A percentile compares a stretch with the other conserved stretches of the same genome.
Conservation (phyloP, 2,888 invertebrate species). For the Pseudoips prasinana region DNA sequence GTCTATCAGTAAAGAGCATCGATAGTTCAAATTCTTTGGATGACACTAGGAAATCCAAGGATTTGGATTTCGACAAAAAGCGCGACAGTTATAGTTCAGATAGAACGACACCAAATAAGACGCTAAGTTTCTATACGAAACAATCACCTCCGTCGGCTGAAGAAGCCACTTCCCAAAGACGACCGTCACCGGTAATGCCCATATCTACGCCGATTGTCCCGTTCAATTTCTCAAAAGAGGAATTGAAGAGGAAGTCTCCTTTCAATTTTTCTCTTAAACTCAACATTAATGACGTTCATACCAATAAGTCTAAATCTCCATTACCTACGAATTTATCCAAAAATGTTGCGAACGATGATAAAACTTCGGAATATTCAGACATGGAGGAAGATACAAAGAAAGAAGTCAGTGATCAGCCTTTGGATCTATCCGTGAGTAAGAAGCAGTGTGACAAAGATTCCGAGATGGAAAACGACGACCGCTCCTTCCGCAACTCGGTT, state of each 20-base stretch:
- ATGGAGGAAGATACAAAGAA: constrained; percentile 61
- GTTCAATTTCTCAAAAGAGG: constrained; percentile 59
- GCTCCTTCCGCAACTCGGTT: constrained; percentile 65
- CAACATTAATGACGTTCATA: constrained; percentile 54
- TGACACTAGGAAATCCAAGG: constrained; percentile 61
- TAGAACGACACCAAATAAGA: constrained; percentile 80
- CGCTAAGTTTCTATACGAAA: constrained; percentile 70
- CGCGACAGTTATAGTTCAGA: constrained; percentile 62
- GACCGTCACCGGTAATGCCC: constrained; percentile 86
- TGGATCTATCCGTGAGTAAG: constrained; percentile 86
- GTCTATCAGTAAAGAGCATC: constrained; percentile 70
- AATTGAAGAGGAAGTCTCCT: constrained; percentile 61
- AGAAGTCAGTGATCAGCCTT: constrained; percentile 84
- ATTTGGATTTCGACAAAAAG: constrained; percentile 57
- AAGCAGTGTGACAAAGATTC: constrained; percentile 75
- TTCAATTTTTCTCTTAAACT: constrained; percentile 60
- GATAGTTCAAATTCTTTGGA: constrained; percentile 71
- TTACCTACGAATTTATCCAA: constrained; percentile 66
- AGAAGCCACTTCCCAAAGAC: constrained; percentile 83
- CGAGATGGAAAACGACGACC: constrained; percentile 64
- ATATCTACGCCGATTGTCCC: constrained; percentile 59
- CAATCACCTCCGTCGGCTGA: constrained; percentile 86
- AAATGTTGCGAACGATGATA: constrained; percentile 52
- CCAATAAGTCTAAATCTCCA: constrained; percentile 51
- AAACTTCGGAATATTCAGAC: constrained; percentile 60